A percentile compares a stretch with the other conserved stretches of the same genome.
Conservation (phyloP, 2,113 vertebrate species). For the Pongo pygmaeus region DNA sequence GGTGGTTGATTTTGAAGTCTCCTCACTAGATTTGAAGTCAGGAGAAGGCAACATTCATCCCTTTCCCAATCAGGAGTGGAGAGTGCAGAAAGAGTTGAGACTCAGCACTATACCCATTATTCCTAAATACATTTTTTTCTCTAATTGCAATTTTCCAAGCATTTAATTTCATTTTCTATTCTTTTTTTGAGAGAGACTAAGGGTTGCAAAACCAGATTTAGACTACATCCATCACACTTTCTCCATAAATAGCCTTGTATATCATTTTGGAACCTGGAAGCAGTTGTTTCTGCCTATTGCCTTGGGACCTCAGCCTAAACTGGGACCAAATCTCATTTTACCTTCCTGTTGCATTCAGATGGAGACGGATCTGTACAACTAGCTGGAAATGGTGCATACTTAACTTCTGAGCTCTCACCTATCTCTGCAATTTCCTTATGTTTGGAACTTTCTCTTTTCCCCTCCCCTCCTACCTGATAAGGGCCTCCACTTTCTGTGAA, state of each 20-base stretch:
- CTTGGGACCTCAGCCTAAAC: neutral
- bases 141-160: neutral
- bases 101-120: neutral
- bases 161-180: neutral
- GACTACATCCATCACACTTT: too few relatives aligned
- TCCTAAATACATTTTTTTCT: neutral
- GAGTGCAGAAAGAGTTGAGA: neutral
- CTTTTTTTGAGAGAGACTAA: neutral
- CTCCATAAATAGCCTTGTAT: neutral
- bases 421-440: neutral
- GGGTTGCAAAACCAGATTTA: neutral
- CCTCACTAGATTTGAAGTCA: neutral
- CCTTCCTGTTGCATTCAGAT: neutral
- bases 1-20: neutral
- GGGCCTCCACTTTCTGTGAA: neutral
- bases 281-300: neutral
- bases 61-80: accelerated
- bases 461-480: neutral
- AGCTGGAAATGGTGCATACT: accelerated
- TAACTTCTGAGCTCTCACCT: too few relatives aligned
- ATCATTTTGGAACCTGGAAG: neutral
- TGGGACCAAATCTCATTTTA: neutral
- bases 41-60: neutral
- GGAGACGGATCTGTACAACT: neutral
- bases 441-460: neutral